Percentiles rank a stretch among this genome's conserved stretches.
These are phyloP conservation scores for Cercopithecus mona DNA, from an alignment of 2,113 vertebrate species.

Conservation along the genomic window DNA sequence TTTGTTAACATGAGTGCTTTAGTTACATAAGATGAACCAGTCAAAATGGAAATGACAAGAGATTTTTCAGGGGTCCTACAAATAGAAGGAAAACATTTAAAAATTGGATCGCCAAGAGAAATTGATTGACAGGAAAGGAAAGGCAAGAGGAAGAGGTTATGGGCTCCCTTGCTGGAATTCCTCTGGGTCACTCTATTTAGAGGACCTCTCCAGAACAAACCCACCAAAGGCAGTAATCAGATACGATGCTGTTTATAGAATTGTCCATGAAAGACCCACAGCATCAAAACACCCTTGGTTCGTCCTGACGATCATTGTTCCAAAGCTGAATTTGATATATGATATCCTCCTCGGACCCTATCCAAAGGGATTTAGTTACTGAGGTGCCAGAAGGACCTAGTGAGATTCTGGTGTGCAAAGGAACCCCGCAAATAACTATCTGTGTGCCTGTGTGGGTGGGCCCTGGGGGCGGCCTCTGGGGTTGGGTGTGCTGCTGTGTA, in stretches of 20 bases:
- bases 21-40: neutral
- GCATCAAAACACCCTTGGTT: neutral
- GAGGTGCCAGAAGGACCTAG: neutral
- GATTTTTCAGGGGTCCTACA: neutral
- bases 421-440: too few species aligned
- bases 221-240: neutral
- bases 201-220: neutral
- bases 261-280: neutral
- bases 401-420: neutral
- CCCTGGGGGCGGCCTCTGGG: neutral
- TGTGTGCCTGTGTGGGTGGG: neutral
- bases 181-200: neutral
- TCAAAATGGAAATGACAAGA: neutral
- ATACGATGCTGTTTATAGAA: neutral
- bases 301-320: neutral
- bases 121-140: neutral
- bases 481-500: neutral
- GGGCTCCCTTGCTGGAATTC: neutral
- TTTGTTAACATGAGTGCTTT: neutral
- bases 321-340: neutral
- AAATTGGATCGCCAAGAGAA: neutral
- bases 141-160: neutral
- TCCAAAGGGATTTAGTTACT: neutral
- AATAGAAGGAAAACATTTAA: neutral
- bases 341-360: neutral